Percentiles rank a stretch among this genome's conserved stretches.
phyloP scores from a whole-genome alignment of 2,113 vertebrate species.

The Onychorhynchus coronatus region DNA sequence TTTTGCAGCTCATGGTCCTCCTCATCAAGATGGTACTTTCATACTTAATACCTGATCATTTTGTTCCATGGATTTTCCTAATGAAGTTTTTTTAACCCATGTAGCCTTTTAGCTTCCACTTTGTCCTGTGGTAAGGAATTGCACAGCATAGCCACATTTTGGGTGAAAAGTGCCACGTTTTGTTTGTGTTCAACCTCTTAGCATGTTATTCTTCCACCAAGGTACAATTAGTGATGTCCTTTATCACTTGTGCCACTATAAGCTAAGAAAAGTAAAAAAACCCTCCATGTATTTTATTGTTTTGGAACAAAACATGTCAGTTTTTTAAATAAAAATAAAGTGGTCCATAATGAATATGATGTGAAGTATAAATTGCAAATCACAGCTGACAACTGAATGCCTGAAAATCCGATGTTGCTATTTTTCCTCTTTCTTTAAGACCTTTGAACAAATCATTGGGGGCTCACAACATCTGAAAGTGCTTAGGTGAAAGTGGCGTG shows the following conservation, averaged over 20 bases:
- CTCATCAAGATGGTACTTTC: not conserved
- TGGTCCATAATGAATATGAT: slow-evolving; percentile 15
- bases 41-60: not conserved
- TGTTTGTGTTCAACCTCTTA: not conserved
- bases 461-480: slow-evolving; percentile 55
- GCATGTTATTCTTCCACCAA: not conserved
- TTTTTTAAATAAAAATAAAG: slow-evolving; percentile 21
- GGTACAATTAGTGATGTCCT: not conserved
- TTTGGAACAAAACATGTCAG: not conserved
- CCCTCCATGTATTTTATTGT: not conserved
- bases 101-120: not conserved
- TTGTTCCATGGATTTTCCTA: not conserved
- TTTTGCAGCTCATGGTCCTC: not conserved
- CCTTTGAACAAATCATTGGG: slow-evolving; percentile 53
- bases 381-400: slow-evolving; percentile 32
- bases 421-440: slow-evolving; percentile 41
- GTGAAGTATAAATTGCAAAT: slow-evolving; percentile 34
- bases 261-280: not conserved
- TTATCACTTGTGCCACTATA: not conserved
- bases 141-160: not conserved
- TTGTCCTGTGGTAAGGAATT: not conserved
- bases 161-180: not conserved
- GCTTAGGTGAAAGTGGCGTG: slow-evolving; percentile 53
- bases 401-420: slow-evolving; percentile 48
- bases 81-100: not conserved